Base-by-base conservation (phyloP, 2,888 invertebrate genomes). In the Timema podura region DNA sequence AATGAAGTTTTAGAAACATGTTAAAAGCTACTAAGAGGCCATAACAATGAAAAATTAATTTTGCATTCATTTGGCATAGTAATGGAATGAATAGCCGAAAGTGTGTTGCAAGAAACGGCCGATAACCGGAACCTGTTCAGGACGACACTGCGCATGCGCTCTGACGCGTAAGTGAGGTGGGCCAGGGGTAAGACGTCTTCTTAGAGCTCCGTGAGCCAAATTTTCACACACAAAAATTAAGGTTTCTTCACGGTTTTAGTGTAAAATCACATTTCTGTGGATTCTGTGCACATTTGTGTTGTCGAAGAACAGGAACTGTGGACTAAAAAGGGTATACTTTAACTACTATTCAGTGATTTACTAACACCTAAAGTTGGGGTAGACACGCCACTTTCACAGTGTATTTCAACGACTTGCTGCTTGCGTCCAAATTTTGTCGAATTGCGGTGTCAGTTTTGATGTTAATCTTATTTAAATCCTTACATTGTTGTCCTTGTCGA, bases 401-500 rank as follows among this genome's bases (percentile, higher is more conserved):
- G 73, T 71, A 71, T 74, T 72, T 72, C 70, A 71, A 73, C 67
- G 68, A 67, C 70, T 72, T 64, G 70, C 68, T 72, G 67, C 59
- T 71, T 54, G 64, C 83, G 82, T 79, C 65, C 83, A 82, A 82
- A 82, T 81, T 83, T 83, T 81, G 81, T 82, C 79, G 82, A 83
- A 82, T 82, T 82, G 79, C 67, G 66, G 68, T 64, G 71, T 67
- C 68, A 66, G 15, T 54, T 68, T 47, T 68, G 51, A 69, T 69
- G 57, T 69, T 61, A 73, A 67, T 70, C 61, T 73, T 54, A 65
- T 71, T 73, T 71, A 70, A 68, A 71, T 61, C 88, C 95, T 95
- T 93, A 96, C 96, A 95, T 96, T 95, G 89, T 96, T 94, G 87
- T 94, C 93, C 87, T 89, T 91, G 91, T 96, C 96, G 88, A 96